Evolutionary conservation across 2,113 vertebrate species (phyloP).

Genomic region (Benitochromis conjunctus): DNA sequence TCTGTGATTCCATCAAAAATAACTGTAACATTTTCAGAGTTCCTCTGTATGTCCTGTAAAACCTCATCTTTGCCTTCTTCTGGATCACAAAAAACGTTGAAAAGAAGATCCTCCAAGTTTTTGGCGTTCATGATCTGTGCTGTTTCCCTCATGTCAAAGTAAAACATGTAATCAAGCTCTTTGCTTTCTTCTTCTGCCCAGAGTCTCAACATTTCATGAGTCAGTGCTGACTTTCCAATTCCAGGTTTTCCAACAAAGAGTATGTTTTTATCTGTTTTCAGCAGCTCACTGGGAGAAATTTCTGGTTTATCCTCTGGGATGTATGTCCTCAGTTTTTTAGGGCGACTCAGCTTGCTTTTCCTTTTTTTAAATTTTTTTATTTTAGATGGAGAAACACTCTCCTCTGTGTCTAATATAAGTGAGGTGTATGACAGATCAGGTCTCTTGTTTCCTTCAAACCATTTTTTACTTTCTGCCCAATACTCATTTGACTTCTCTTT

Average conservation of each 20-base stretch:
- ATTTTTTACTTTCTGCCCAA: not conserved
- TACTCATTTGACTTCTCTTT: fast-evolving
- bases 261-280: not conserved
- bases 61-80: slow-evolving; percentile 7
- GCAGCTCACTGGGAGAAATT: not conserved
- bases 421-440: no score
- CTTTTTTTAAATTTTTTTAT: not conserved
- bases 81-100: not conserved
- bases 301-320: not conserved
- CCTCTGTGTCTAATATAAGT: no score
- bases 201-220: slow-evolving; percentile 5
- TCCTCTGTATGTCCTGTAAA: not conserved
- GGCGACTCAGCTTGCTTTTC: not conserved
- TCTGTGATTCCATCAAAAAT: not conserved
- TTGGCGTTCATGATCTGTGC: not conserved
- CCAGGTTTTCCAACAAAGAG: slow-evolving; percentile 29
- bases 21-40: fast-evolving
- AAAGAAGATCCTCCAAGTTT: slow-evolving; percentile 22
- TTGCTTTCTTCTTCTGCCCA: not conserved
- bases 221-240: slow-evolving; percentile 17
- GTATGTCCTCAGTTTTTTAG: slow-evolving; percentile 6
- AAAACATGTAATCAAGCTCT: slow-evolving; percentile 35
- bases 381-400: not conserved
- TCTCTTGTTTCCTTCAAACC: no score
- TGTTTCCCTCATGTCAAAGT: slow-evolving; percentile 27